Base-by-base conservation (phyloP, 2,113 vertebrate genomes). In the Pseudorhombus dupliciocellatus region DNA sequence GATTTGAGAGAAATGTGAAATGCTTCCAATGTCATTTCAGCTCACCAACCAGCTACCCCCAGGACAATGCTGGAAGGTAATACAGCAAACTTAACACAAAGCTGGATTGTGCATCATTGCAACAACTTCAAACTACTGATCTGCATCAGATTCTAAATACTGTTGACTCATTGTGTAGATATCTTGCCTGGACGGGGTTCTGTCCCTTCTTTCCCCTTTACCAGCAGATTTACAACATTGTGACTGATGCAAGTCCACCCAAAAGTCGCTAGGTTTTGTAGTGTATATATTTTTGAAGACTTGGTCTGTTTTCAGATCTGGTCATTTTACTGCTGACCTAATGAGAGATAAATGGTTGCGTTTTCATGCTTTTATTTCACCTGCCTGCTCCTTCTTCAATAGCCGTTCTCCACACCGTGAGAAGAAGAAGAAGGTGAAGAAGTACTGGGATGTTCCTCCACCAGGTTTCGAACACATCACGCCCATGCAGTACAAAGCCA, bases 401-500 rank as follows among this genome's bases (percentile, higher is more conserved):
- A 96, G 96, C 59, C 95, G 94, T 18, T 97, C 96, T 66, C 95
- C 96, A 8, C 94, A 95, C 50, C 95, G 95, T 30, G 95, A 96
- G 88, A 96, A 96, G 92, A 97, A 96, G 92, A 97, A 97, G 94
- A 95, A 97, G 92, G 90, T 96, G 22, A 96, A 95, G 79, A 97
- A 96, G 86, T 97, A 97, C 78, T 97, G 96, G 96, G 96, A 97
- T 71, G 95, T 97, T 16, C 96, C 96, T 0, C 96, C 96, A 0
- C 95, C 94, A 0, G 96, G 96, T 28, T 97, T 97, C 24, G 96
- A 97, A 73, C 96, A 97, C 91, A 96, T 97, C 88, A 97, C 95
- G 12, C 96, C 96, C 57, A 95, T 97, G 95, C 96, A 97, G 93
- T 97, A 97, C 91, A 97, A 97, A 94, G 96, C 96, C 89, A 97